phyloP scores from a whole-genome alignment of 2,888 invertebrate genomes.

The Galeruca laticollis region DNA sequence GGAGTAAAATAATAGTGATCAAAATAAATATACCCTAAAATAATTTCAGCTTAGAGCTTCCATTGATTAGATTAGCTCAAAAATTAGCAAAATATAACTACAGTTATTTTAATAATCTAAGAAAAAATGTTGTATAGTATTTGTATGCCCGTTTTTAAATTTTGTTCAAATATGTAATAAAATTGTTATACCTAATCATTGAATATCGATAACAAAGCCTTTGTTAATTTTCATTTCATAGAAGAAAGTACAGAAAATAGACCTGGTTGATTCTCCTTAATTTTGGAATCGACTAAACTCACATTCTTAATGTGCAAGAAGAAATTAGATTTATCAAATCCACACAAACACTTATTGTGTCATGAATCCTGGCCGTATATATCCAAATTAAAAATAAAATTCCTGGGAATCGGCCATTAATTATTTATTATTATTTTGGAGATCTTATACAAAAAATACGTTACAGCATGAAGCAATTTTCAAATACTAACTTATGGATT shows the following conservation, averaged over 20 bases:
- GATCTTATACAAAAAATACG: too few relatives aligned
- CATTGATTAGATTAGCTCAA: constrained; percentile 45
- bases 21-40: constrained; percentile 33
- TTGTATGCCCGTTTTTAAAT: constrained; percentile 14
- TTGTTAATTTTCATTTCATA: neutral
- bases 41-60: constrained; percentile 55
- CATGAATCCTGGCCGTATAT: too few relatives aligned
- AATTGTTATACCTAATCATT: neutral
- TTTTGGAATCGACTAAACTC: too few relatives aligned
- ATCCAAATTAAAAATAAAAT: too few relatives aligned
- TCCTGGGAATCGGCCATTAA: too few relatives aligned
- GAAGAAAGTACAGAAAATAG: neutral
- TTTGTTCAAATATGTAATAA: neutral
- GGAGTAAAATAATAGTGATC: constrained; percentile 39
- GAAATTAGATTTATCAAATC: too few relatives aligned
- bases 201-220: neutral
- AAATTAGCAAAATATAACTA: constrained; percentile 33
- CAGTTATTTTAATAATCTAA: constrained; percentile 37
- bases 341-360: too few relatives aligned
- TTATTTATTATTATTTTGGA: too few relatives aligned
- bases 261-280: too few relatives aligned
- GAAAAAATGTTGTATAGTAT: constrained; percentile 29
- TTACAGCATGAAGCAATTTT: too few relatives aligned
- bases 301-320: too few relatives aligned
- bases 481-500: too few relatives aligned